phyloP scores from a whole-genome alignment of 2,888 invertebrate genomes.

The Clistopyga incitator region DNA sequence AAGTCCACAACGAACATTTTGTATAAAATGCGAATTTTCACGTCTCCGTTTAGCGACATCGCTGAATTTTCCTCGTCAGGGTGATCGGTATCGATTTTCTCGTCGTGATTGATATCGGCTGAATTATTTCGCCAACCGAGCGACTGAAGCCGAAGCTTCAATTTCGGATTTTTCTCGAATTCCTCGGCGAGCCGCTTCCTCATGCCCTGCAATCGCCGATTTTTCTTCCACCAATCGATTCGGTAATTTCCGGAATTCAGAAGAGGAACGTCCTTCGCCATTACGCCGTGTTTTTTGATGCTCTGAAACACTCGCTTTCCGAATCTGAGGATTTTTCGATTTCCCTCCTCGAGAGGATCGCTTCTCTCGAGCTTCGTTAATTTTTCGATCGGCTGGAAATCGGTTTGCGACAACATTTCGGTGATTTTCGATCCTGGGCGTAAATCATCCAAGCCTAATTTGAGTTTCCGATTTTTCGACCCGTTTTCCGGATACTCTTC shows the following conservation, averaged over 20 bases:
- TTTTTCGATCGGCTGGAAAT: conserved; percentile 2
- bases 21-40: conserved; percentile 20
- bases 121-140: conserved; percentile 54
- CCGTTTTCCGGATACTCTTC: not conserved
- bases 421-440: conserved; percentile 19
- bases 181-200: conserved; percentile 46
- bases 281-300: conserved; percentile 36
- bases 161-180: conserved; percentile 36
- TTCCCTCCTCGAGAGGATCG: conserved; percentile 50
- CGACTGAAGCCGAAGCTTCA: conserved; percentile 38
- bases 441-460: too few relatives aligned
- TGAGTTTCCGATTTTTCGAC: not conserved
- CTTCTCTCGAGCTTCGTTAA: conserved; percentile 31
- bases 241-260: conserved; percentile 43
- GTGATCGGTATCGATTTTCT: conserved; percentile 1
- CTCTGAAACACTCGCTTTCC: conserved; percentile 48
- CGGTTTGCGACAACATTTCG: conserved; percentile 46
- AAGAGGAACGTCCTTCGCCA: conserved; percentile 8
- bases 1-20: conserved; percentile 31
- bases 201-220: conserved; percentile 54
- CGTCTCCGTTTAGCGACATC: not conserved
- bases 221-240: conserved; percentile 59
- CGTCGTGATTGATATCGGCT: not conserved
- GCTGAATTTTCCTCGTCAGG: not conserved
- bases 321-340: conserved; percentile 48